These are phyloP conservation scores for Anoura caudifer DNA, from an alignment of 2,113 vertebrate genomes.

Conservation along the genomic window DNA sequence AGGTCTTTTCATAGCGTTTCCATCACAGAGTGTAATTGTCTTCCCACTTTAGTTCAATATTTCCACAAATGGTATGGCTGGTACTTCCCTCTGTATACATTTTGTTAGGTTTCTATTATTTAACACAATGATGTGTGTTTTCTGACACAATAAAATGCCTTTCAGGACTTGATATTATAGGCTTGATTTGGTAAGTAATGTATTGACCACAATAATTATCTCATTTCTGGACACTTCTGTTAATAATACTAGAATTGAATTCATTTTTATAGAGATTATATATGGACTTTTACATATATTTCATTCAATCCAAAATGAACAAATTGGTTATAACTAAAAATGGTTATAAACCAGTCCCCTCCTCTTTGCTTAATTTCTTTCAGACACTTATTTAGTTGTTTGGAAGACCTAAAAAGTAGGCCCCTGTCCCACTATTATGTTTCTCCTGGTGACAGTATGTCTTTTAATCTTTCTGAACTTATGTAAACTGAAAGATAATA, in stretches of 20 bases:
- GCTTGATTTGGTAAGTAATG: neutral
- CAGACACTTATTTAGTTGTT: neutral
- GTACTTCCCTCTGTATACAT: neutral
- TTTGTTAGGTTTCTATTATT: neutral
- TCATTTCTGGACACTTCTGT: neutral
- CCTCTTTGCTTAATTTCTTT: neutral
- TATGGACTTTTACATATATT: neutral
- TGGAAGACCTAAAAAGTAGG: neutral
- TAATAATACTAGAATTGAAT: neutral
- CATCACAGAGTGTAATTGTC: neutral
- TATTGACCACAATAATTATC: neutral
- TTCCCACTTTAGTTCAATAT: neutral
- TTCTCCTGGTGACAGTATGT: neutral
- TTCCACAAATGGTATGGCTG: neutral
- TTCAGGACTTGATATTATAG: neutral
- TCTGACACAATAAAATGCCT: neutral
- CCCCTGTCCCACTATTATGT: neutral
- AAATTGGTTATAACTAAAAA: neutral
- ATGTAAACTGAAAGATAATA: slow-evolving; percentile 1
- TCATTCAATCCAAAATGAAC: neutral
- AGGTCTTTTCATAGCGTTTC: neutral
- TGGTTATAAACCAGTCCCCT: neutral
- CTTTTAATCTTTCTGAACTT: neutral
- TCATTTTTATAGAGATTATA: neutral
- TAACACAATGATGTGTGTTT: neutral